Percentiles rank a stretch among this genome's conserved stretches.
Conservation (phyloP, 1,140 invertebrate species). For the Aphaenogaster rudis region DNA sequence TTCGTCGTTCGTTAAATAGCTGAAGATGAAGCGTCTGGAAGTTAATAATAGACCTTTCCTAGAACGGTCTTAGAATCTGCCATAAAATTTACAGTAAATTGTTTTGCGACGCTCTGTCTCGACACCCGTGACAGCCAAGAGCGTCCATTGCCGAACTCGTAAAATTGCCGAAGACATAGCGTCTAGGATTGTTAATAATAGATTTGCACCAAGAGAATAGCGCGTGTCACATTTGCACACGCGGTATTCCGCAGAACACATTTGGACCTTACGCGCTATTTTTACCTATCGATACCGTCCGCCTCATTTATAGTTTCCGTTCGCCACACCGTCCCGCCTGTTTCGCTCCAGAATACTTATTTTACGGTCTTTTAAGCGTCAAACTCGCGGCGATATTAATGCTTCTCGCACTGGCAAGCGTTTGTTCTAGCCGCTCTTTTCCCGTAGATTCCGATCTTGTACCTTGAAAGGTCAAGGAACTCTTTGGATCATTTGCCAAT, state of each 20-base stretch:
- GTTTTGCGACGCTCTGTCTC: background rate
- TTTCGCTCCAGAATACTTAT: conserved; percentile 18
- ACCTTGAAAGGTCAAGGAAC: conserved; percentile 71
- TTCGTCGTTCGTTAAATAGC: background rate
- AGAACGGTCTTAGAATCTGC: background rate
- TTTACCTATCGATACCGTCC: conserved; percentile 41
- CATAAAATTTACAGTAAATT: conserved; percentile 10
- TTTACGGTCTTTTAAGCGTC: conserved; percentile 43
- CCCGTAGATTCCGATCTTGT: background rate
- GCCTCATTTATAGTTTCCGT: conserved; percentile 18
- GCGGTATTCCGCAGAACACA: conserved; percentile 24
- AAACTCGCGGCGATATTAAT: conserved; percentile 29
- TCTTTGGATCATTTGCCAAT: conserved; percentile 73
- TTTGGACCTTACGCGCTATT: conserved; percentile 49
- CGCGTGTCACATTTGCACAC: conserved; percentile 19
- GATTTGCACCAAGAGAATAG: conserved; percentile 24
- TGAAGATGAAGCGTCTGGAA: background rate
- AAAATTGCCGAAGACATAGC: conserved; percentile 1
- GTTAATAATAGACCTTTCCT: conserved; percentile 15
- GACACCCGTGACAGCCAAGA: background rate
- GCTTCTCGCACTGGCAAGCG: background rate
- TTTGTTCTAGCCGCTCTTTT: background rate
- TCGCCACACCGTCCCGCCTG: conserved; percentile 11
- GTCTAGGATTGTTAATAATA: conserved; percentile 56
- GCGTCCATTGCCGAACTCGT: conserved; percentile 1